Percentiles rank a stretch among this genome's conserved stretches.
Evolutionary conservation across 2,888 invertebrate species (phyloP).

Genomic region (Ophonus ardosiacus): DNA sequence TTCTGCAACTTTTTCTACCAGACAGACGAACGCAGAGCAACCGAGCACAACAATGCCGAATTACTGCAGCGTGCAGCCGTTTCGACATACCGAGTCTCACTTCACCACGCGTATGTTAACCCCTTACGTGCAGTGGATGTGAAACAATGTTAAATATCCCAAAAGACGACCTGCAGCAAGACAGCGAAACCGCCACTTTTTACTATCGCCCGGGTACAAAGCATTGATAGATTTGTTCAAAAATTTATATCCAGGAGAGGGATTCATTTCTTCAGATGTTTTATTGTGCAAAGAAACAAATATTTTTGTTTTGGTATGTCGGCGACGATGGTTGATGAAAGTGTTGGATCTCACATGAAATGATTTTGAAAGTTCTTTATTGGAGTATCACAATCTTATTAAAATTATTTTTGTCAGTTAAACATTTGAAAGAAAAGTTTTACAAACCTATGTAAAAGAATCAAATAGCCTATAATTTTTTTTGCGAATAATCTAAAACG

Average conservation of each 20-base stretch:
- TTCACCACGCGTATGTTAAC: conserved; percentile 59
- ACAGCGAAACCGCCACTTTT: conserved; percentile 6
- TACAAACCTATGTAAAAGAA: too few relatives aligned
- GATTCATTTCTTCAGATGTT: neutral
- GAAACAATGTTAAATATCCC: conserved; percentile 60
- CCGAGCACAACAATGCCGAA: conserved; percentile 55
- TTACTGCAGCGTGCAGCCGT: conserved; percentile 38
- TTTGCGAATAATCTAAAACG: too few relatives aligned
- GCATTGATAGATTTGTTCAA: conserved; percentile 16
- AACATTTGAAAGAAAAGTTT: too few relatives aligned
- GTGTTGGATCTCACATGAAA: too few relatives aligned
- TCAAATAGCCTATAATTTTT: too few relatives aligned
- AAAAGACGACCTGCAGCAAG: conserved; percentile 16
- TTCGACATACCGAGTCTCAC: conserved; percentile 58
- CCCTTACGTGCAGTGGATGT: conserved; percentile 58
- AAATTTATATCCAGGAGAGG: neutral
- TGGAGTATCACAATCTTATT: too few relatives aligned
- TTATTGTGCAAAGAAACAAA: neutral
- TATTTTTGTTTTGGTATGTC: neutral
- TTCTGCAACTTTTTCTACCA: conserved; percentile 60
- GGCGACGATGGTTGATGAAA: too few relatives aligned
- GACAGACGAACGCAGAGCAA: conserved; percentile 18
- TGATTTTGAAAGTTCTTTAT: too few relatives aligned
- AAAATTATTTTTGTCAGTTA: too few relatives aligned
- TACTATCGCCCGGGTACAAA: neutral